Evolutionary conservation across 2,888 invertebrate genomes (phyloP), one percentile per base, ranked within the genome.

Genomic region (Elegia similella): DNA sequence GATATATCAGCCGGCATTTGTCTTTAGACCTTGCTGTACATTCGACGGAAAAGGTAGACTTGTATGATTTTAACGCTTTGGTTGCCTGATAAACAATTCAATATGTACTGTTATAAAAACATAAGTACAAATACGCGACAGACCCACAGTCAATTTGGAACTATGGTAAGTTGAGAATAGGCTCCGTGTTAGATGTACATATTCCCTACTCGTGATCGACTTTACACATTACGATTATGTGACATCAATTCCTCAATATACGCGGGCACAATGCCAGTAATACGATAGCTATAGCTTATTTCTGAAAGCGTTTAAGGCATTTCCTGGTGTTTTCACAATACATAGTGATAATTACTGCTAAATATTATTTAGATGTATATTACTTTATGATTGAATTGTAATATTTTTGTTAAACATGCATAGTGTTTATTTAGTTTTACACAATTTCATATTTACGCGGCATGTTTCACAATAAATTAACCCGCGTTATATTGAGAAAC

Each of bases 201-300:
- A 23, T 12, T 46, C 10, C 8, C 23, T 23, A 46, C 44, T 46
- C 23, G 12, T 29, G 23, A 46, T 17, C 12, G 46, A n/a, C n/a
- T 16, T 44, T 23, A 44, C 44, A 46, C 15, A 32, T 32, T 15
- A 30, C 30, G 34, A 34, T 32, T 30, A 38, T 30, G 13, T 12
- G 13, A 54, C 44, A 54, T 32, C 44, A 54, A 44, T 54, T 54
- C 44, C 54, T 54, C 54, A 54, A 54, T 54, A 1, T 54, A 44
- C 16, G 32, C 54, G 44, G 44, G 43, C 13, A 13, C 32, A 8
- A 10, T 7, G 12, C 10, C n/a, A 38, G n/a, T 2, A 12, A 38
- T 38, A n/a, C 12, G 38, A 10, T 38, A n/a, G 10, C 10, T 12
- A 38, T n/a, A 38, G 2, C 12, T 2, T 5, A 10, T 2, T 12